Percentiles rank a stretch among this genome's conserved stretches.
phyloP scores from a whole-genome alignment of 2,797 vertebrate species.

The Crax fasciolata region DNA sequence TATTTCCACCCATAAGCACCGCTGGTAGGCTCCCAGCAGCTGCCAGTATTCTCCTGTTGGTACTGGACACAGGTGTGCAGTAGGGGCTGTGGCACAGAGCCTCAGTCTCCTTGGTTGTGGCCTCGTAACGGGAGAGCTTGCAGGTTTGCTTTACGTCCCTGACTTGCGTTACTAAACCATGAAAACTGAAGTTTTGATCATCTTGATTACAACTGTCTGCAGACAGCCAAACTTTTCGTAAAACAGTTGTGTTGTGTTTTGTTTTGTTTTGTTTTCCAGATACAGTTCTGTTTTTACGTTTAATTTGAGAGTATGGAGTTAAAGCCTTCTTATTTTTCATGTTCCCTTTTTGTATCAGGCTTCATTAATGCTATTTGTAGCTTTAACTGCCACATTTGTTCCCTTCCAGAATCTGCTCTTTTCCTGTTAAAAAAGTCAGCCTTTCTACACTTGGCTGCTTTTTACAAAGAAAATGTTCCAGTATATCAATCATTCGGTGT shows the following conservation, averaged over 20 bases:
- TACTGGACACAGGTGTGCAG: not conserved
- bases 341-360: not conserved
- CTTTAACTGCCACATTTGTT: constrained; percentile 27
- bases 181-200: not conserved
- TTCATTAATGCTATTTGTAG: constrained; percentile 26
- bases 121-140: not conserved
- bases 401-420: constrained; percentile 19
- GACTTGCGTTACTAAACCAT: not conserved
- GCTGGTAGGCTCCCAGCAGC: not conserved
- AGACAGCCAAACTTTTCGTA: not conserved
- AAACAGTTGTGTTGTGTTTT: not conserved
- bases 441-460: constrained; percentile 54
- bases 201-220: not conserved
- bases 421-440: constrained; percentile 58
- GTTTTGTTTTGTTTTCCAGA: not conserved
- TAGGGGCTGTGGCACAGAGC: not conserved
- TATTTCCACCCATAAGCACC: not conserved
- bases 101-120: not conserved
- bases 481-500: constrained; percentile 47
- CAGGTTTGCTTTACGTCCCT: constrained; percentile 7
- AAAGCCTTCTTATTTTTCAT: constrained; percentile 8
- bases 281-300: not conserved
- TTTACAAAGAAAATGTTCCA: constrained; percentile 55
- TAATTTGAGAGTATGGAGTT: not conserved
- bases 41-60: not conserved